phyloP scores from a whole-genome alignment of 2,113 vertebrate genomes.

The Oncorhynchus nerka region DNA sequence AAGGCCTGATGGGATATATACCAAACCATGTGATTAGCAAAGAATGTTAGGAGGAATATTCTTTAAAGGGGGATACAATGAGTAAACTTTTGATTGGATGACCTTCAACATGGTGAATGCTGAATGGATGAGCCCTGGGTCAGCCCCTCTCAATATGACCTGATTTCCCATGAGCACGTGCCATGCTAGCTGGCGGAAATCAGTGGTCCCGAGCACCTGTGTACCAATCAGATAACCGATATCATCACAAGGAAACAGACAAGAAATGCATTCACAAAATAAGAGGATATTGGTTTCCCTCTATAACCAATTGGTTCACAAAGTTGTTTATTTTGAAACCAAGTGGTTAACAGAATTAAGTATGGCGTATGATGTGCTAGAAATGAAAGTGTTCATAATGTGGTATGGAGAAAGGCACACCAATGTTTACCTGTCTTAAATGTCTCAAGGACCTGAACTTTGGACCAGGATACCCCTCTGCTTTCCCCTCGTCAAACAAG shows the following conservation, averaged over 20 bases:
- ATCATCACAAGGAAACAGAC: not conserved
- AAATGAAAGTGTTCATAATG: too few species aligned
- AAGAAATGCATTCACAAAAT: too few species aligned
- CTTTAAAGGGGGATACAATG: too few species aligned
- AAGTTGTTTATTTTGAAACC: too few species aligned
- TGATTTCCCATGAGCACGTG: slow-evolving; percentile 99
- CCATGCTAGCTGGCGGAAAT: slow-evolving; percentile 93
- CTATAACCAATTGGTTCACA: too few species aligned
- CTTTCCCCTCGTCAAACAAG: slow-evolving; percentile 59
- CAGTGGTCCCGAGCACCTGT: slow-evolving; percentile 85
- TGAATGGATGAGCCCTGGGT: slow-evolving; percentile 87
- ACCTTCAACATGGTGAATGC: slow-evolving; percentile 93
- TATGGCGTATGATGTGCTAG: too few species aligned
- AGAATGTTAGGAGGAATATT: too few species aligned
- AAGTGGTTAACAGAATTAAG: too few species aligned
- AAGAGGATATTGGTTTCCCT: not conserved
- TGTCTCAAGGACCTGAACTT: slow-evolving; percentile 90
- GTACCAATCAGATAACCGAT: slow-evolving; percentile 13
- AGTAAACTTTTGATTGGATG: not conserved
- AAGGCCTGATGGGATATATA: slow-evolving; percentile 76
- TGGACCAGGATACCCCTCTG: slow-evolving; percentile 63
- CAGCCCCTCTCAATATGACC: slow-evolving; percentile 91
- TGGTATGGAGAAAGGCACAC: not conserved
- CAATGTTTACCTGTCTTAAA: slow-evolving; percentile 86
- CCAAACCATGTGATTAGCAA: too few species aligned